Base-by-base conservation (phyloP, 2,888 invertebrate species). In the Tenthredo distinguenda region DNA sequence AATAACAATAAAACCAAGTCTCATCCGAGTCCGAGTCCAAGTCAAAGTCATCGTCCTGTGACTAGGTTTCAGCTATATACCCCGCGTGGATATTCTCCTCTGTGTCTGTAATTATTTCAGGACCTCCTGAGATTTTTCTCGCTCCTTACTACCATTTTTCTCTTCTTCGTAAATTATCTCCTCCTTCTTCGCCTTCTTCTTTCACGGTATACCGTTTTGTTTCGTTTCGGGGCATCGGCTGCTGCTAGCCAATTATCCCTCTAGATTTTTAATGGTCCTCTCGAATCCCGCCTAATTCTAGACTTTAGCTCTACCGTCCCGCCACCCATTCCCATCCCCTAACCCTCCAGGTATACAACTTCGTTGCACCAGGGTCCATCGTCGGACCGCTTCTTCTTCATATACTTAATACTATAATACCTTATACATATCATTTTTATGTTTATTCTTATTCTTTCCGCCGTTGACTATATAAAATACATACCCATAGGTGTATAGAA, bases 261-360 rank as follows among this genome's bases (percentile, higher is more conserved):
- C 88, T 87, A 89, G 90, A 90, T 90, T 91, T 76, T 91, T 91
- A 91, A 91, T 91, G 91, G 90, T 88, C 88, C 88, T 87, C 87
- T 88, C 89, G 90, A 91, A 91, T 91, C 88, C 88, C 86, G 88
- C 88, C 90, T 90, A 91, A 91, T 91, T 91, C 91, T 91, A 91
- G 91, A 91, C 90, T 86, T 90, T 87, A 87, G 82, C 85, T 87
- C 86, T 50, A 47, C 71, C 21, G 43, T 76, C 43, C 40, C 47
- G 26, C 62, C 12, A 62, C 26, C 62, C n/a, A 34, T 71, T 31
- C 71, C 26, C 37, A 34, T 40, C n/a, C 37, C n/a, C 18, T 18
- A 6, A 71, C 15, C 62, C 10, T 7, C 34, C 71, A 34, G 37
- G 37, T 71, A 71, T 31, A 71, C 12, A 62, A 26, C 62, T n/a